phyloP scores from a whole-genome alignment of 2,888 invertebrate species.

The Coelopa pilipes region DNA sequence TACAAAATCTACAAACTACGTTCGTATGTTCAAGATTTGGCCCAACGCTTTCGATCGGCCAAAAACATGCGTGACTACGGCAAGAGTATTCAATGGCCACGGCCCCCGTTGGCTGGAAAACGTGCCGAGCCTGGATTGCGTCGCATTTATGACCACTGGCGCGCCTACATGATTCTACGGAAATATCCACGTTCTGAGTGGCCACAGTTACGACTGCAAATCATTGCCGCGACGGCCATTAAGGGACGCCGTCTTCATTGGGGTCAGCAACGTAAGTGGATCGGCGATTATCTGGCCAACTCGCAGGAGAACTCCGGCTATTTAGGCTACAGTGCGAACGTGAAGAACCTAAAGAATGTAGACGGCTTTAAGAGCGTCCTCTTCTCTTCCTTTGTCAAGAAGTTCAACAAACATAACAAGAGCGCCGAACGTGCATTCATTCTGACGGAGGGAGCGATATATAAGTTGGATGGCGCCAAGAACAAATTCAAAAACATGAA shows the following conservation, averaged over 20 bases:
- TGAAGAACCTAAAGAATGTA: conserved; percentile 75
- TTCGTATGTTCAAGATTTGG: conserved; percentile 75
- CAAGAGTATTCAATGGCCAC: conserved; percentile 84
- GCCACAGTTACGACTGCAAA: conserved; percentile 86
- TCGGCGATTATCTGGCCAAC: conserved; percentile 82
- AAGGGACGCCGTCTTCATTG: conserved; percentile 73
- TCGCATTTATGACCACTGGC: conserved; percentile 81
- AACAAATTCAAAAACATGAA: conserved; percentile 88
- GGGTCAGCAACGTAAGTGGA: conserved; percentile 84
- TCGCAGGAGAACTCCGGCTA: conserved; percentile 76
- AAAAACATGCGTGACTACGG: conserved; percentile 79
- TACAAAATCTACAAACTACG: conserved; percentile 82
- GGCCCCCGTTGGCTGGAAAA: conserved; percentile 76
- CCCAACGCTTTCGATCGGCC: conserved; percentile 74
- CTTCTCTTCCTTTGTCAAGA: conserved; percentile 66
- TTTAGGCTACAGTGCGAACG: conserved; percentile 74
- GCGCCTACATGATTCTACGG: conserved; percentile 86
- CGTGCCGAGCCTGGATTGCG: conserved; percentile 73
- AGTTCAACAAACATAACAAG: conserved; percentile 73
- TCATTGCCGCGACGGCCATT: conserved; percentile 79
- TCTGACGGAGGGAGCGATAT: conserved; percentile 85
- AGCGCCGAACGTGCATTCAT: conserved; percentile 89
- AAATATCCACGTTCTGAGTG: conserved; percentile 85
- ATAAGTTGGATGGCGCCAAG: conserved; percentile 82
- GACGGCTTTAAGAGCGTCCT: conserved; percentile 73